A percentile compares a stretch with the other conserved stretches of the same genome.
Conservation (phyloP, 2,113 vertebrate genomes). For the Sapayoa aenigma region DNA sequence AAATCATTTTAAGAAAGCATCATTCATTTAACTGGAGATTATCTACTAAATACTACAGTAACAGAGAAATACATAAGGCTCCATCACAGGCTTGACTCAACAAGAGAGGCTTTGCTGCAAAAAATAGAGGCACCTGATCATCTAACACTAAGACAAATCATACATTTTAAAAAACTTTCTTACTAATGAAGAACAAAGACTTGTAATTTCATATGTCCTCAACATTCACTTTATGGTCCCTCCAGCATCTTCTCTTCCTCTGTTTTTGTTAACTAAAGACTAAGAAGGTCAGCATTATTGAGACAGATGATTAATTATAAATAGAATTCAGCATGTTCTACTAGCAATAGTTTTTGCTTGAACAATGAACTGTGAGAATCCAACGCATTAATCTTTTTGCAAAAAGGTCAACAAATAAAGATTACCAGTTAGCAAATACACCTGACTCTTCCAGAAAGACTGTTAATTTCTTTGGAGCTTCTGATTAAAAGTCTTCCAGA, state of each 20-base stretch:
- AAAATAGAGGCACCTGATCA: background rate
- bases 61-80: background rate
- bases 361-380: background rate
- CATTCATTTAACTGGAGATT: background rate
- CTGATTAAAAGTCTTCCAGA: background rate
- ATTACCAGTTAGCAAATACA: background rate
- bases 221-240: background rate
- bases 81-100: background rate
- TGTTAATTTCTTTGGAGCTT: background rate
- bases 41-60: background rate
- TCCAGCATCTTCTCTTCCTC: background rate
- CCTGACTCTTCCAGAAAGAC: background rate
- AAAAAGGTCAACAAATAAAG: background rate
- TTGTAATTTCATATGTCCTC: background rate
- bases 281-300: background rate
- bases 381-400: background rate
- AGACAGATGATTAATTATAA: background rate
- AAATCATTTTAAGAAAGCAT: background rate
- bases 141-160: background rate
- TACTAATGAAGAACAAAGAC: background rate
- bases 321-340: background rate
- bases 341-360: background rate
- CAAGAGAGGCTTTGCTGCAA: background rate
- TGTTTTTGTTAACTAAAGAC: background rate
- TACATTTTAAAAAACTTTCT: background rate